Evolutionary conservation across 2,888 invertebrate species (phyloP).

Genomic region (Patella pellucida): DNA sequence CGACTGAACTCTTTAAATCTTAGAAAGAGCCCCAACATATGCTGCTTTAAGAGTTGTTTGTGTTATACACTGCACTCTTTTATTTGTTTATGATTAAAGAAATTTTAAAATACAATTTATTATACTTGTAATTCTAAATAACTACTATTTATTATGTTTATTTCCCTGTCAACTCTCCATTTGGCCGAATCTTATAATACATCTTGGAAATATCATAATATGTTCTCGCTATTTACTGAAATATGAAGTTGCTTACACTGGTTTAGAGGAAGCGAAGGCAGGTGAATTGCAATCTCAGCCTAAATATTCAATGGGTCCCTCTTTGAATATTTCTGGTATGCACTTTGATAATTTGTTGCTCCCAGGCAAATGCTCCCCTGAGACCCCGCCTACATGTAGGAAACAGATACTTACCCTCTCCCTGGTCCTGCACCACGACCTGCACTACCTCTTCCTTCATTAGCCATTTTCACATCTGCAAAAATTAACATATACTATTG

Average conservation of each 20-base stretch:
- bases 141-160: background rate
- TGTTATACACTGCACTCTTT: no score
- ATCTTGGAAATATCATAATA: no score
- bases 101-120: no score
- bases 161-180: no score
- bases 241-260: no score
- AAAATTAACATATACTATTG: conserved; percentile 4
- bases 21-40: no score
- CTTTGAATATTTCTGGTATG: background rate
- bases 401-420: background rate
- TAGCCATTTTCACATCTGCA: conserved; percentile 58
- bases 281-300: background rate
- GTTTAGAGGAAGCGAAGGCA: background rate
- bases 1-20: no score
- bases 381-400: background rate
- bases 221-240: no score
- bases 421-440: background rate
- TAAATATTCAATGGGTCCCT: background rate
- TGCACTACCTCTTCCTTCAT: conserved; percentile 40
- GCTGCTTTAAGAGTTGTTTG: no score
- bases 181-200: no score
- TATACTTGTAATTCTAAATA: background rate
- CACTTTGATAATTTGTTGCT: conserved; percentile 30
- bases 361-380: conserved; percentile 42
- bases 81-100: no score